Evolutionary conservation across 2,113 vertebrate genomes (phyloP), one percentile per base, ranked within the genome.

Genomic region (Odobenus rosmarus): DNA sequence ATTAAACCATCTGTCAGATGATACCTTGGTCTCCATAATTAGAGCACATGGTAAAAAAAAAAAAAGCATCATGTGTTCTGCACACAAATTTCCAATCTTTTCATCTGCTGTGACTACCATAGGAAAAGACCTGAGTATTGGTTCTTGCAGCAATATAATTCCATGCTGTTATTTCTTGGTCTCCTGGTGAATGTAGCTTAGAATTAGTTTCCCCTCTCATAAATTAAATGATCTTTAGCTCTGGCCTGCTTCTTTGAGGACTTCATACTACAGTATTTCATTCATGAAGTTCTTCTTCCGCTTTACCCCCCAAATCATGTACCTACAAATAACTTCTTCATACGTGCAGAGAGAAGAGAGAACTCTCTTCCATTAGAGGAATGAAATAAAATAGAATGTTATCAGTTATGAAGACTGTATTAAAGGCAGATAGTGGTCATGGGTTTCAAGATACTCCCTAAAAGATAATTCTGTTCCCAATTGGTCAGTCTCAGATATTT

Each of bases 1-100:
- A 67, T 96, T 93, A 96, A 97, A 69, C n/a, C 85, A 79, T 83
- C 39, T 83, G 21, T 77, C 88, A 97, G 39, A 62, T 79, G 42
- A 91, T 3, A 86, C n/a, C 1, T 95, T 4, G 0, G 51, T 64
- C 53, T 85, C 46, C n/a, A 23, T 90, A 97, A 80, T 87, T 93
- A 92, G 11, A 76, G 28, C 23, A 69, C 19, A 46, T 67, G 21
- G 51, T 82, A 18, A 13, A 91, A 69, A 93, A 72, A 33, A 77
- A 31, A 23, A 51, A 2, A 28, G 24, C 23, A 61, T 53, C 31
- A 59, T 42, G 24, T 51, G 24, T 39, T 90, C 89, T n/a, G 15
- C 61, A 83, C 61, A 80, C 10, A 88, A 51, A 89, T 87, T 86
- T 95, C 69, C 23, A 90, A 0, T 80, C 46, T 89, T 87, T 95